phyloP scores from a whole-genome alignment of 2,888 invertebrate species.

The Eledona agricola region DNA sequence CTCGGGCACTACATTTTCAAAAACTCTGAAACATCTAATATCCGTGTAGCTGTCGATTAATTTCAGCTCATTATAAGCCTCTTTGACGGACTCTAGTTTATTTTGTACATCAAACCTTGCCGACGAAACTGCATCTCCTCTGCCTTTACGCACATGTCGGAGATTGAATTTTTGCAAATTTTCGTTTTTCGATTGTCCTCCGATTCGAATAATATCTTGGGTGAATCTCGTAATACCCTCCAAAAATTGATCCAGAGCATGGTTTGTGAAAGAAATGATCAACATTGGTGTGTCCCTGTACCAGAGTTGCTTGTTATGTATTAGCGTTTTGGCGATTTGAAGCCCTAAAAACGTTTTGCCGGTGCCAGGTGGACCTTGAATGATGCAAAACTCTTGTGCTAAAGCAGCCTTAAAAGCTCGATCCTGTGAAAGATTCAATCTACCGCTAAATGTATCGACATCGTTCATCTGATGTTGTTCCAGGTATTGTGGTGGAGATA shows the following conservation, averaged over 20 bases:
- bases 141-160: constrained; percentile 4
- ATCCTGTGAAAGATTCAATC: constrained; percentile 73
- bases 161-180: constrained; percentile 65
- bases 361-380: constrained; percentile 90
- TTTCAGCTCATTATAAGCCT: constrained; percentile 36
- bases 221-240: constrained; percentile 72
- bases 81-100: constrained; percentile 23
- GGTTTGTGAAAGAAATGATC: constrained; percentile 85
- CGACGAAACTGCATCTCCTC: constrained; percentile 28
- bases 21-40: constrained; percentile 46
- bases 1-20: constrained; percentile 45
- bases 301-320: constrained; percentile 67
- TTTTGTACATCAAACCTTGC: constrained; percentile 31
- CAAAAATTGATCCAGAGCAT: constrained; percentile 86
- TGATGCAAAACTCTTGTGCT: constrained; percentile 76
- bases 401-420: constrained; percentile 74
- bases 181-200: constrained; percentile 73
- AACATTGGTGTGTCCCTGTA: constrained; percentile 69
- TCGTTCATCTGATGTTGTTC: neutral
- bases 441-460: constrained; percentile 25
- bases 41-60: constrained; percentile 57
- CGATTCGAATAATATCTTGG: constrained; percentile 72
- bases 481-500: constrained; percentile 60
- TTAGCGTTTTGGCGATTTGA: constrained; percentile 74
- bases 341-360: constrained; percentile 85